Evolutionary conservation across 2,797 vertebrate species (phyloP).

Genomic region (Denticeps clupeoides): DNA sequence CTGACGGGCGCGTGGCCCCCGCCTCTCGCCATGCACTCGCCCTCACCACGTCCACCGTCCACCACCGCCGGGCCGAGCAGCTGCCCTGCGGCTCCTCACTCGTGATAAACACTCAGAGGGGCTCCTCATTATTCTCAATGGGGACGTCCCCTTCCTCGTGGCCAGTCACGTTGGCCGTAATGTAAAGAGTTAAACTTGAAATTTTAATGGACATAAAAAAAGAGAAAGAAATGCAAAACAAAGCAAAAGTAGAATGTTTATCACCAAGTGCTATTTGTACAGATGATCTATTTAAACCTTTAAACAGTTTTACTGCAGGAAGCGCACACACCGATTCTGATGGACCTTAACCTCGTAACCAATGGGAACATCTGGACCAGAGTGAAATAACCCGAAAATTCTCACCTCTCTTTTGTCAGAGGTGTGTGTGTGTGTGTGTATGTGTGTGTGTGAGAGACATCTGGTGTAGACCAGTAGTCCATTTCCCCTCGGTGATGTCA

Average conservation of each 20-base stretch:
- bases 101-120: too few species aligned
- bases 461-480: too few species aligned
- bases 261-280: slow-evolving; percentile 54
- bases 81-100: slow-evolving; percentile 18
- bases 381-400: slow-evolving; percentile 25
- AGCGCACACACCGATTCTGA: background rate
- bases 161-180: slow-evolving; percentile 21
- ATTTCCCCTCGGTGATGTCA: too few species aligned
- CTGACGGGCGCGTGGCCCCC: slow-evolving; percentile 46
- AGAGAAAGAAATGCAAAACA: slow-evolving; percentile 28
- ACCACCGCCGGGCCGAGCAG: slow-evolving; percentile 13
- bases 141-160: slow-evolving; percentile 49
- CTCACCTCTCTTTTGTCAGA: slow-evolving; percentile 12
- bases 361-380: slow-evolving; percentile 30
- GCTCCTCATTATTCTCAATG: slow-evolving; percentile 97
- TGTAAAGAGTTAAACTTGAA: slow-evolving; percentile 50
- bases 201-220: slow-evolving; percentile 20
- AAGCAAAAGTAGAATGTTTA: slow-evolving; percentile 39
- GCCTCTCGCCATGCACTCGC: slow-evolving; percentile 11
- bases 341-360: slow-evolving; percentile 14
- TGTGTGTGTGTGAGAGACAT: too few species aligned
- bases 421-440: background rate
- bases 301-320: slow-evolving; percentile 16
- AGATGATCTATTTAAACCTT: slow-evolving; percentile 11
- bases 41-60: slow-evolving; percentile 11